phyloP scores from a whole-genome alignment of 2,113 vertebrate genomes.

The Sylvilagus bachmani region DNA sequence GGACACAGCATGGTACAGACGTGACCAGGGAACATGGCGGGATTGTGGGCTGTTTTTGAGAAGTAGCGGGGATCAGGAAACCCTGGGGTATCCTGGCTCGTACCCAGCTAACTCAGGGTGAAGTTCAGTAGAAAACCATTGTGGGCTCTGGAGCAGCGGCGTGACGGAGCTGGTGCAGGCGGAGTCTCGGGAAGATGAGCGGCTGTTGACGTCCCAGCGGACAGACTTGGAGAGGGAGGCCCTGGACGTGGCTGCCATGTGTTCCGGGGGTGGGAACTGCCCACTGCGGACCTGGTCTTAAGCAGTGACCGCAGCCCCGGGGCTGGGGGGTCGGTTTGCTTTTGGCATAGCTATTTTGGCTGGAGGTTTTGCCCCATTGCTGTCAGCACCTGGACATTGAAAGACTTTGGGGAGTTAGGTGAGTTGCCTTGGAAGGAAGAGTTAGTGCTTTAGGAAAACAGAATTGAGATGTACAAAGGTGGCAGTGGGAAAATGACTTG shows the following conservation, averaged over 20 bases:
- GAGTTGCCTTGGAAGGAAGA: background rate
- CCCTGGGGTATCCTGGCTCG: background rate
- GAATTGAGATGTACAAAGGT: background rate
- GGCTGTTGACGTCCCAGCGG: background rate
- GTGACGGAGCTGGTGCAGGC: background rate
- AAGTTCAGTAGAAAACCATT: constrained; percentile 7
- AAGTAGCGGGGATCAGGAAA: background rate
- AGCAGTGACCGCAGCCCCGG: background rate
- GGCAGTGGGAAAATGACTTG: background rate
- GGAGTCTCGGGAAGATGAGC: constrained; percentile 28
- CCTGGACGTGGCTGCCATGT: background rate
- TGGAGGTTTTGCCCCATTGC: background rate
- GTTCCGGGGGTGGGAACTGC: background rate
- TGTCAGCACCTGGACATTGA: background rate
- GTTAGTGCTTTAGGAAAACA: background rate
- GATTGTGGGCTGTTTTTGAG: background rate
- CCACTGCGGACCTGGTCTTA: background rate
- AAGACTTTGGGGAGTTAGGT: background rate
- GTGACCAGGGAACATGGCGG: background rate
- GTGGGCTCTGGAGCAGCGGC: background rate
- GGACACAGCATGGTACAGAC: fast-evolving
- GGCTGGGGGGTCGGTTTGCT: background rate
- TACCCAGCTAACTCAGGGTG: background rate
- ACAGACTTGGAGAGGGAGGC: background rate
- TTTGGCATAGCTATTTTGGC: background rate